Evolutionary conservation across 2,888 invertebrate species (phyloP), one percentile per base, ranked within the genome.

Genomic region (Cryptus viduatorius): DNA sequence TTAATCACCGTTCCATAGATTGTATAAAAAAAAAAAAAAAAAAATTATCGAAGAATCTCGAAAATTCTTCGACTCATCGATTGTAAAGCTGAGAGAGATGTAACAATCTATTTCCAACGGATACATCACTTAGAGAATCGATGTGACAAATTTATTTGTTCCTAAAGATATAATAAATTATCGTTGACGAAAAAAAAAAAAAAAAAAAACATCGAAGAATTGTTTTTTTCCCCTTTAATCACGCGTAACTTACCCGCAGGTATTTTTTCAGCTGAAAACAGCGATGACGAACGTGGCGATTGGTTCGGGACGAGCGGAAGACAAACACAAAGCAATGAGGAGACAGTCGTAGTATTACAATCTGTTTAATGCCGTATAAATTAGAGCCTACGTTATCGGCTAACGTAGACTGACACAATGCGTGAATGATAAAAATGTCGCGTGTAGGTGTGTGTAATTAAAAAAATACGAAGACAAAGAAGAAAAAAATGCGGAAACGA

Each of bases 131-230:
- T 83, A 65, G 71, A 72, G 56, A 89, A 89, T 91, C 87, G 89
- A 92, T 91, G 89, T 91, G 89, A 89, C 89, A 89, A 90, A 90
- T 90, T 90, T 88, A 88, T 92, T 91, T 91, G 90, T 92, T 92
- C 90, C 91, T 91, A 89, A 88, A 88, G 89, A 91, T 89, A 89
- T 90, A 90, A 79, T 89, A 88, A 88, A 89, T 83, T 87, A 88
- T 89, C 88, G 89, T 90, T 91, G 79, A 89, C 79, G 78, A 79
- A 61, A 84, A 67, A 16, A 84, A 67, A 16, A 24, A 24, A 1
- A 84, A 67, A 16, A 24, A 24, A 64, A 8, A 64, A 37, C 42
- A 31, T 10, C 14, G 3, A 10, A 7, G 24, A 3, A 37, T 24
- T 24, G n/a, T n/a, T 24, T 3, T 10, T 37, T 76, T 16, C 14